phyloP scores from a whole-genome alignment of 2,113 vertebrate genomes.

The Brienomyrus longianalis region DNA sequence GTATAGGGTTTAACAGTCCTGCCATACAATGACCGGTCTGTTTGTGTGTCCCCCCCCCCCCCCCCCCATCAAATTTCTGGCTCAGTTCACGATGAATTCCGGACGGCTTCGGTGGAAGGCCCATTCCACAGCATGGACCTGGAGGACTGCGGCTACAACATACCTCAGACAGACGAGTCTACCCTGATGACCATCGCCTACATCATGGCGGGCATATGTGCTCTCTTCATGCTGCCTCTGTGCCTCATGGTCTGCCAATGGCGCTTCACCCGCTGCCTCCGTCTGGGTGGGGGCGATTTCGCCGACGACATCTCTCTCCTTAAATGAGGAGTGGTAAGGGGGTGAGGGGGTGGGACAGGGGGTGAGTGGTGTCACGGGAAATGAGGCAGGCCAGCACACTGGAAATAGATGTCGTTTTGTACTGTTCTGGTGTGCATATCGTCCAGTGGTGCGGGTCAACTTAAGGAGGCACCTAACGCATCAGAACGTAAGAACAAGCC shows the following conservation, averaged over 20 bases:
- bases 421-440: background rate
- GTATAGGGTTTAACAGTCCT: background rate
- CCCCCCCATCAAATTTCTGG: background rate
- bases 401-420: conserved; percentile 1
- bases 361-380: background rate
- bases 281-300: conserved; percentile 75
- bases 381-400: background rate
- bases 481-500: background rate
- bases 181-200: conserved; percentile 98
- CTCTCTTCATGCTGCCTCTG: conserved; percentile 96
- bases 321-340: conserved; percentile 62
- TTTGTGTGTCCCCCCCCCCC: background rate
- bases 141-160: conserved; percentile 97
- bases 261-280: conserved; percentile 87
- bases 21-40: background rate
- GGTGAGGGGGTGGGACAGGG: background rate
- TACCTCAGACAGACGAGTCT: conserved; percentile 95
- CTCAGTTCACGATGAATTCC: conserved; percentile 85
- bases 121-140: conserved; percentile 77
- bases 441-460: background rate
- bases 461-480: background rate
- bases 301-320: conserved; percentile 92
- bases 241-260: conserved; percentile 98
- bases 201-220: conserved; percentile 95
- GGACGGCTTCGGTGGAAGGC: conserved; percentile 79